Base-by-base conservation (phyloP, 2,888 invertebrate species). In the Chloroclystis v-ata region DNA sequence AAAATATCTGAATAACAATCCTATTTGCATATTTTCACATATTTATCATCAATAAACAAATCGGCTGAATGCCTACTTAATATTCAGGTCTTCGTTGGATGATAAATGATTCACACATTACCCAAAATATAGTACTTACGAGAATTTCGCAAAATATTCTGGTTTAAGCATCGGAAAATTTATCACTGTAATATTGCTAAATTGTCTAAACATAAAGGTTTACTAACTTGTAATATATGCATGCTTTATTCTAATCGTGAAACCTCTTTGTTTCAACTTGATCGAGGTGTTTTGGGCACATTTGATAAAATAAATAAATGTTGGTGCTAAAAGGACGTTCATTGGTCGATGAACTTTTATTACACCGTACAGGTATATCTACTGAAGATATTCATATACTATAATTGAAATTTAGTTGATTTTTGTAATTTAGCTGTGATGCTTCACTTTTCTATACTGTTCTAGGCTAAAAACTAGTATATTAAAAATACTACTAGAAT, bases 31-130 rank as follows among this genome's bases (percentile, higher is more conserved):
- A 20, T 5, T 4, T 20, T n/a, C n/a, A 20, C 37, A 20, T 16
- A 41, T 39, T 26, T 49, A 42, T 46, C 38, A 28, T 30, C 28
- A 43, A 40, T 35, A 40, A 47, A 29, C 20, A 20, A 35, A 35
- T 8, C n/a, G 33, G n/a, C 16, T 35, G 6, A 20, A 35, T n/a
- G 30, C 25, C 14, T 40, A 35, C 38, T 47, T 52, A 25, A 30
- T 45, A 46, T 48, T 40, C 43, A 28, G 32, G 37, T 25, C 40
- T 26, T 24, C 38, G 16, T 41, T 33, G 37, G 32, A 33, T 35
- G 8, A 25, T 13, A 40, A 39, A 40, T 41, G 29, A 35, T 16
- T 28, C 40, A 37, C 35, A 37, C 28, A 38, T 43, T 37, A 39
- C 43, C 35, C 12, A 35, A 29, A 43, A 38, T 14, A 33, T 14